Conservation (phyloP, 2,113 vertebrate species). For the Dasypus novemcinctus region DNA sequence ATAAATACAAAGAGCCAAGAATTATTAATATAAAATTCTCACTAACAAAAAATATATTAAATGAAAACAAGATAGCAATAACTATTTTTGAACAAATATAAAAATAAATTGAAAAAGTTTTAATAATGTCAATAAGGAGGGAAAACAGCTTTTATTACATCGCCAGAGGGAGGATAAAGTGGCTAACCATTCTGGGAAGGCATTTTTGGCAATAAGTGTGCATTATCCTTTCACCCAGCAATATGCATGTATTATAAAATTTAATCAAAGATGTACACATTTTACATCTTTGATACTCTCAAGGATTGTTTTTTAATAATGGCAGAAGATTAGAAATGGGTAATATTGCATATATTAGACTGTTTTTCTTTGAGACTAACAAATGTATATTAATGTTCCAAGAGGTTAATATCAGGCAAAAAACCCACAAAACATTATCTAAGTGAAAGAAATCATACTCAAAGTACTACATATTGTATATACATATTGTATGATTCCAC, state of each 20-base stretch:
- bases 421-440: too few species aligned
- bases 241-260: not conserved
- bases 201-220: not conserved
- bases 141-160: not conserved
- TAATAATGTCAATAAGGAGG: not conserved
- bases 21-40: not conserved
- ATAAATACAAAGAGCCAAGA: constrained; percentile 4
- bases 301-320: not conserved
- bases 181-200: not conserved
- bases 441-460: too few species aligned
- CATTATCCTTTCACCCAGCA: not conserved
- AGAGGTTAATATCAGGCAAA: too few species aligned
- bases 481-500: too few species aligned
- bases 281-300: not conserved
- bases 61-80: constrained; percentile 1
- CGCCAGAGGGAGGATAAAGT: not conserved
- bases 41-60: not conserved
- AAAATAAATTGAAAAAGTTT: not conserved
- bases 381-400: too few species aligned
- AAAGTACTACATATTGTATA: too few species aligned
- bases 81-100: not conserved
- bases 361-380: too few species aligned
- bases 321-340: too few species aligned
- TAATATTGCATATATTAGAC: too few species aligned
- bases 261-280: not conserved